These are phyloP conservation scores for Acromyrmex charruanus DNA, from an alignment of 1,140 invertebrate genomes.

Conservation along the genomic window DNA sequence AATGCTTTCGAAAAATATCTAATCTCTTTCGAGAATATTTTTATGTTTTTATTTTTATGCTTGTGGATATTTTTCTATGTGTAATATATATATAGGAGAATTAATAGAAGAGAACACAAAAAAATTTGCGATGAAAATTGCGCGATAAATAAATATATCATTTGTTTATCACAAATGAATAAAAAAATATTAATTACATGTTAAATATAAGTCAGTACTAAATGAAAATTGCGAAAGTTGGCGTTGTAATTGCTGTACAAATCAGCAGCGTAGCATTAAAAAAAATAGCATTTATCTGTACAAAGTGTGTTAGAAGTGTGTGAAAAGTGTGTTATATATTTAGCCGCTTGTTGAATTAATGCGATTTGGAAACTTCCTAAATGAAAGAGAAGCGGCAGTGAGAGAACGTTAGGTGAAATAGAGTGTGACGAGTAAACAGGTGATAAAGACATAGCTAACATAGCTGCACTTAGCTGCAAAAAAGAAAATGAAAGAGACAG, in stretches of 20 bases:
- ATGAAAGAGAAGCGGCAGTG: slow-evolving; percentile 25
- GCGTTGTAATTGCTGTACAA: neutral
- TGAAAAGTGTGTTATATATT: slow-evolving; percentile 21
- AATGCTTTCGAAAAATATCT: neutral
- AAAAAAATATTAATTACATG: neutral
- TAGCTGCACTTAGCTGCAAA: neutral
- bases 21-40: neutral
- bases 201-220: neutral
- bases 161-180: neutral
- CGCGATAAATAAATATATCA: neutral
- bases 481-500: neutral
- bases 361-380: neutral
- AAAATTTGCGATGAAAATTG: neutral
- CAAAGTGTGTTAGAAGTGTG: too few relatives aligned
- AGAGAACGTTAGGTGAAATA: slow-evolving; percentile 38
- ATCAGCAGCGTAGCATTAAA: neutral
- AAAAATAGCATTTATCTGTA: neutral
- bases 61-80: neutral
- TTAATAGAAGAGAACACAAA: neutral
- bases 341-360: neutral
- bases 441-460: slow-evolving; percentile 17
- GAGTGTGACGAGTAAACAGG: slow-evolving; percentile 26
- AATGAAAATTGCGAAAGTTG: neutral
- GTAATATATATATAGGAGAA: neutral
- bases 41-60: neutral